These are phyloP conservation scores for Nicator chloris DNA, from an alignment of 2,113 vertebrate genomes.

Conservation along the genomic window DNA sequence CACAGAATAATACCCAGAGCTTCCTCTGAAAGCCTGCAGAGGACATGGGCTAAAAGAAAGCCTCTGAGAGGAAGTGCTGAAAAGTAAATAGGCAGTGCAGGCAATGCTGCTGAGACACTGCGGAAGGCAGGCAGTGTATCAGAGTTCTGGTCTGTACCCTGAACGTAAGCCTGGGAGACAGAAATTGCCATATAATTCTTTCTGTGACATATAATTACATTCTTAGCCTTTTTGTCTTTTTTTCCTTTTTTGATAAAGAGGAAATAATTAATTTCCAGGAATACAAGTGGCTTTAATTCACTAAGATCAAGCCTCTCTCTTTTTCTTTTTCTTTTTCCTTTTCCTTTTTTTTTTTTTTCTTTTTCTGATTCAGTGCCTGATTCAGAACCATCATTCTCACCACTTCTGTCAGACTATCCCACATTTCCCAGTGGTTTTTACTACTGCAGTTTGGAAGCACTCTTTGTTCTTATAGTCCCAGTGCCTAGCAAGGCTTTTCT, in stretches of 20 bases:
- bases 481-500: slow-evolving; percentile 33
- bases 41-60: neutral
- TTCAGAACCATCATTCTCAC: slow-evolving; percentile 34
- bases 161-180: neutral
- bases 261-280: slow-evolving; percentile 51
- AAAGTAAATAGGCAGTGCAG: neutral
- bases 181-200: neutral
- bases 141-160: neutral
- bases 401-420: slow-evolving; percentile 27
- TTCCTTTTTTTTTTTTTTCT: neutral
- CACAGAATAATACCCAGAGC: neutral
- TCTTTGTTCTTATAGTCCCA: slow-evolving; percentile 32
- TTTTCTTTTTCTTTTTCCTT: neutral
- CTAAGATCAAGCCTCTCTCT: neutral
- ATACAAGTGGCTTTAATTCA: slow-evolving; percentile 30
- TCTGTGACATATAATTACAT: neutral
- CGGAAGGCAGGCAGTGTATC: neutral
- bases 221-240: slow-evolving; percentile 18
- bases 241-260: slow-evolving; percentile 5
- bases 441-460: slow-evolving; percentile 34
- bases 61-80: slow-evolving; percentile 36
- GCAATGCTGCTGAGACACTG: neutral
- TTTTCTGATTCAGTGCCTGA: neutral
- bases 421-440: slow-evolving; percentile 45
- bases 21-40: slow-evolving; percentile 43